phyloP scores from a whole-genome alignment of 2,113 vertebrate genomes.

The Patagioenas fasciata region DNA sequence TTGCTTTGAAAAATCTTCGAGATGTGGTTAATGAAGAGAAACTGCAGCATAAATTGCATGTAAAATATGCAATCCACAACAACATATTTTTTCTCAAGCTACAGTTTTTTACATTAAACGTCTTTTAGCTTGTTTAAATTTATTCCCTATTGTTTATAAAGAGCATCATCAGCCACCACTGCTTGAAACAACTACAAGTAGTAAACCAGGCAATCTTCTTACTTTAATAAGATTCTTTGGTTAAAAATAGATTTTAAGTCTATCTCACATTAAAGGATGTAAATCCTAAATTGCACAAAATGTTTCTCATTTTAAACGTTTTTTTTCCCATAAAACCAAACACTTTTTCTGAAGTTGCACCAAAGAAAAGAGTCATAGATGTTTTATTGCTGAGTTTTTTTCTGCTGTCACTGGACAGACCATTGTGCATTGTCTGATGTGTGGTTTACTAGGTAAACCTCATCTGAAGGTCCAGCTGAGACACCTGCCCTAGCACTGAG shows the following conservation, averaged over 20 bases:
- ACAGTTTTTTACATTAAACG: slow-evolving; percentile 71
- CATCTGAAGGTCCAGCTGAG: background rate
- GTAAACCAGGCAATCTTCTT: slow-evolving; percentile 72
- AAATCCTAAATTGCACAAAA: slow-evolving; percentile 66
- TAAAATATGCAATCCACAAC: slow-evolving; percentile 74
- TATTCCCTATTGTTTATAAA: slow-evolving; percentile 75
- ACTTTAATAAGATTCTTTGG: slow-evolving; percentile 75
- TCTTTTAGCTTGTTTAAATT: slow-evolving; percentile 75
- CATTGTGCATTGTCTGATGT: slow-evolving; percentile 1
- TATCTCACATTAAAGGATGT: slow-evolving; percentile 63
- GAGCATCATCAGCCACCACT: slow-evolving; percentile 64
- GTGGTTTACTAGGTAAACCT: background rate
- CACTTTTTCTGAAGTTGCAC: background rate
- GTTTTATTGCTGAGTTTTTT: background rate
- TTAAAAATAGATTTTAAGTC: slow-evolving; percentile 74
- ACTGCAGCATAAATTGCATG: slow-evolving; percentile 76
- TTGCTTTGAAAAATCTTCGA: slow-evolving; percentile 73
- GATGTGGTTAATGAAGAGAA: slow-evolving; percentile 81
- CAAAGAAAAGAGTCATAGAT: background rate
- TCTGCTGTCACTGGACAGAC: background rate
- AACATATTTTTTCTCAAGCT: slow-evolving; percentile 72
- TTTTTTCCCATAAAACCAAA: background rate
- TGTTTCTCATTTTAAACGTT: slow-evolving; percentile 65
- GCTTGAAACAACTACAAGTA: slow-evolving; percentile 68
- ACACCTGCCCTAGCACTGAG: background rate